Evolutionary conservation across 2,113 vertebrate genomes (phyloP), one percentile per base, ranked within the genome.

Genomic region (Oryzias celebensis): DNA sequence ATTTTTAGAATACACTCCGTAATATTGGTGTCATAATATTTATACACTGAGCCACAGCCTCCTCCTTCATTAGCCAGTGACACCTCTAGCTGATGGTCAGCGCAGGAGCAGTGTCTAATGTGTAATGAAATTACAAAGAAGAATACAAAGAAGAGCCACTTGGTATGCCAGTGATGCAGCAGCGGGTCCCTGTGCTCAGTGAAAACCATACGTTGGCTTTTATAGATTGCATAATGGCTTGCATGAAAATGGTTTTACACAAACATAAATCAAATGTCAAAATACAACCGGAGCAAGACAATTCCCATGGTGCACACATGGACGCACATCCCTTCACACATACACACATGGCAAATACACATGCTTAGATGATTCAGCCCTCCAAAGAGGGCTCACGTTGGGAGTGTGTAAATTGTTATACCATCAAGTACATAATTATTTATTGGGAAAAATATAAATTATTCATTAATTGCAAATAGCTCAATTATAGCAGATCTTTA

Each of bases 211-310:
- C 71, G 77, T 79, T 89, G 28, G 70, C 86, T 89, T 90, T 88
- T 90, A 91, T 88, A 89, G 85, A 91, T 91, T 90, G 88, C 88
- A 90, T 90, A 90, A 90, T 90, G 87, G 84, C 88, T 85, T 90
- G 86, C 86, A 90, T 89, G 85, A 89, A 90, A 92, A 88, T 89
- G 86, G 88, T 86, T 91, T 90, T 86, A 89, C 85, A 89, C 88
- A 85, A 90, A 90, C 89, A 90, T 91, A 91, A 91, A 91, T 91
- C 91, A 92, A 90, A 90, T 89, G 89, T 88, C 88, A 89, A 90
- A 92, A 90, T 87, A 89, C 82, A 91, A 90, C 82, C 80, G 52
- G 85, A 89, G 84, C 86, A 89, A 89, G 87, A 90, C 88, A 90
- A 87, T 86, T 82, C 84, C 83, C 77, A 60, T 75, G 84, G 85